Percentiles rank a stretch among this genome's conserved stretches.
phyloP scores from a whole-genome alignment of 2,113 vertebrate genomes.

The Esox niger region DNA sequence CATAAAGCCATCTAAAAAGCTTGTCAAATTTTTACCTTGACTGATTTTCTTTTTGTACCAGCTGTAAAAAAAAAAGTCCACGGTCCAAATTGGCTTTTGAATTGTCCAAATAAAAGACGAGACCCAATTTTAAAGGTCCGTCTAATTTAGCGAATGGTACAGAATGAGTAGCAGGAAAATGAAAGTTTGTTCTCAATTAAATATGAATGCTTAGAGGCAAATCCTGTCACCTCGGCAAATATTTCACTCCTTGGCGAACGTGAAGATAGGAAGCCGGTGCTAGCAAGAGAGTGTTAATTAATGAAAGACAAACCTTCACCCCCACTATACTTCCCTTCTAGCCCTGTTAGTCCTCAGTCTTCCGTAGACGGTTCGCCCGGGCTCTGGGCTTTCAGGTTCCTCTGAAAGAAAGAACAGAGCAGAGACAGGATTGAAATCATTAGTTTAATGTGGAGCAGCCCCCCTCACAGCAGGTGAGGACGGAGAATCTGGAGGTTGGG shows the following conservation, averaged over 20 bases:
- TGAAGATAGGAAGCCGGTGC: slow-evolving; percentile 77
- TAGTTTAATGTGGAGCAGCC: slow-evolving; percentile 80
- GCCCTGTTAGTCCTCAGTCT: slow-evolving; percentile 78
- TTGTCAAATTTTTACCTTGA: neutral
- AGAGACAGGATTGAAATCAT: slow-evolving; percentile 75
- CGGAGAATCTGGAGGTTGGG: slow-evolving; percentile 21
- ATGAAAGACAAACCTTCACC: slow-evolving; percentile 82
- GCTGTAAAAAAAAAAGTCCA: neutral
- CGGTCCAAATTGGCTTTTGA: neutral
- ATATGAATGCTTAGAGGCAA: slow-evolving; percentile 58
- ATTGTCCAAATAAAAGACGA: too few species aligned
- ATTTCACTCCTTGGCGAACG: slow-evolving; percentile 74
- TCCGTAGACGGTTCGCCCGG: slow-evolving; percentile 74
- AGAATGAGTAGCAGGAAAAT: slow-evolving; percentile 14
- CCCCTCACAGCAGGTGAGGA: slow-evolving; percentile 79
- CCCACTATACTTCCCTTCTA: slow-evolving; percentile 36
- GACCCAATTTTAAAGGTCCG: neutral
- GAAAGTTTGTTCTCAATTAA: slow-evolving; percentile 67
- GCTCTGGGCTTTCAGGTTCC: slow-evolving; percentile 50
- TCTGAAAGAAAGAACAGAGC: slow-evolving; percentile 38
- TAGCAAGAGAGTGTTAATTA: slow-evolving; percentile 89
- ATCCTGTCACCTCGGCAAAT: slow-evolving; percentile 74
- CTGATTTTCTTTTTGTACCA: neutral
- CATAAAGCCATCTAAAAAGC: too few species aligned
- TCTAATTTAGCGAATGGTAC: neutral